Conservation (phyloP, 2,888 invertebrate genomes). For the Heliconius cydno region DNA sequence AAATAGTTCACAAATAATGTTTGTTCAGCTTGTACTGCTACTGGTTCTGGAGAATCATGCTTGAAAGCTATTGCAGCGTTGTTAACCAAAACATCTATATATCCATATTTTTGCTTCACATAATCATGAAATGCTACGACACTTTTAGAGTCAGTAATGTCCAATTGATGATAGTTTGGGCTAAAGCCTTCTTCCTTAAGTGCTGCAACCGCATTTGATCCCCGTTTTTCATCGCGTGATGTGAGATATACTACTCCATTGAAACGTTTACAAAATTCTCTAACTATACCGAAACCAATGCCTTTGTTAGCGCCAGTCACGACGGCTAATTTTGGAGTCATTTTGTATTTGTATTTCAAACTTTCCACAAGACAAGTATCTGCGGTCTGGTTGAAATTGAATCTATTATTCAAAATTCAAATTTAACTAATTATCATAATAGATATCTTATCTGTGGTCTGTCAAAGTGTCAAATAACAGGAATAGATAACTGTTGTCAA, state of each 20-base stretch:
- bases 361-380: background rate
- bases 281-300: constrained; percentile 87
- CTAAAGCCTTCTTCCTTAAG: constrained; percentile 82
- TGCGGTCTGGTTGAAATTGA: background rate
- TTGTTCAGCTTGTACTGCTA: constrained; percentile 86
- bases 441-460: background rate
- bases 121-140: constrained; percentile 81
- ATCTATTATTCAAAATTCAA: background rate
- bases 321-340: constrained; percentile 68
- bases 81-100: constrained; percentile 89
- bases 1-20: constrained; percentile 89
- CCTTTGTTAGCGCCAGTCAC: constrained; percentile 90
- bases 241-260: constrained; percentile 89
- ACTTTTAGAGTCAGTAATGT: constrained; percentile 85
- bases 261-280: constrained; percentile 86
- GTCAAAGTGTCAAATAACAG: background rate
- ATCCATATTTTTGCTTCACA: constrained; percentile 84
- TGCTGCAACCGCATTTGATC: constrained; percentile 82
- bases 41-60: constrained; percentile 83
- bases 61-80: constrained; percentile 90
- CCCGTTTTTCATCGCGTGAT: constrained; percentile 84
- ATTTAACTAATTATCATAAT: background rate
- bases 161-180: constrained; percentile 87
- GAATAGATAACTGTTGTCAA: background rate
- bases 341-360: constrained; percentile 42